Conservation (phyloP, 1,140 invertebrate genomes). For the Bombyx mori region ASM3026992v2 NC_085130.1:7800001-7800500, state of each 20-base stretch:
- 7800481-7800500: too few species aligned
- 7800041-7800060: conserved; percentile 46
- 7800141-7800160: conserved; percentile 67
- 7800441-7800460: too few species aligned
- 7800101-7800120: conserved; percentile 74
- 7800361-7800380: conserved; percentile 48
- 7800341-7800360: conserved; percentile 75
- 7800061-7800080: conserved; percentile 28
- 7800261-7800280: conserved; percentile 35
- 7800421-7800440: not conserved
- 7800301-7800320: conserved; percentile 53
- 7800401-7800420: not conserved
- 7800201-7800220: conserved; percentile 57
- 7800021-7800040: conserved; percentile 68
- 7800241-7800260: conserved; percentile 54
- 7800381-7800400: not conserved
- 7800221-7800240: conserved; percentile 54
- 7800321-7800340: conserved; percentile 73
- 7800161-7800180: conserved; percentile 1
- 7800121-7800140: conserved; percentile 78
- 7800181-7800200: conserved; percentile 37
- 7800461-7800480: too few species aligned
- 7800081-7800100: conserved; percentile 76
- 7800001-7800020: conserved; percentile 24
- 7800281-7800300: conserved; percentile 63